Conservation (phyloP, 2,888 invertebrate genomes). For the Acanthosoma haemorrhoidale region DNA sequence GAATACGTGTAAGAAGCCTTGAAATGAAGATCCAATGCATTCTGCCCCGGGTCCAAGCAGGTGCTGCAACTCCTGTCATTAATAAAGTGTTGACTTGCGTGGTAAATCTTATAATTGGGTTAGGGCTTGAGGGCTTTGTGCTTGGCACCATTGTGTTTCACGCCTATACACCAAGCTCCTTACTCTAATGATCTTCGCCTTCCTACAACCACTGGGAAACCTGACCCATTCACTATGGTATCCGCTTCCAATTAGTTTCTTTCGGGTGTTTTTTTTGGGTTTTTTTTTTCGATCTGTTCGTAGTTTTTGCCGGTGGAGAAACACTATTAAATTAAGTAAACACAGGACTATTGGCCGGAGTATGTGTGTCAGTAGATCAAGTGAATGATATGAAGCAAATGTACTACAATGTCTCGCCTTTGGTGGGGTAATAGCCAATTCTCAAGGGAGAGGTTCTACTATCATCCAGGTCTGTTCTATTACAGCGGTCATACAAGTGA, state of each 20-base stretch:
- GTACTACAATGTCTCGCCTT: no score
- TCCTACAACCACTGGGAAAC: neutral
- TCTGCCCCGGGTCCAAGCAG: no score
- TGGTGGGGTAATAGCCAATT: no score
- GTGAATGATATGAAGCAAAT: no score
- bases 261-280: neutral
- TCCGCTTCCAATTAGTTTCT: slow-evolving; percentile 14
- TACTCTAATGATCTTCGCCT: neutral
- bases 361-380: no score
- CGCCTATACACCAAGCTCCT: neutral
- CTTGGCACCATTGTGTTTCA: neutral
- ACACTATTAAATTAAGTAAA: neutral
- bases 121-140: slow-evolving; percentile 9
- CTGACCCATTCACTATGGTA: neutral
- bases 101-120: slow-evolving; percentile 32
- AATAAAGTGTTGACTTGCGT: slow-evolving; percentile 32
- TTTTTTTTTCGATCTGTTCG: neutral
- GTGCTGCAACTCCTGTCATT: slow-evolving; percentile 23
- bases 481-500: no score
- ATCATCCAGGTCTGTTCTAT: no score
- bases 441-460: no score
- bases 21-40: no score
- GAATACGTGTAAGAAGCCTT: no score
- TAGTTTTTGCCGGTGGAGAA: neutral
- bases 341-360: no score